Conservation (phyloP, 2,113 vertebrate species). For the Ophthalmolycus amberensis region DNA sequence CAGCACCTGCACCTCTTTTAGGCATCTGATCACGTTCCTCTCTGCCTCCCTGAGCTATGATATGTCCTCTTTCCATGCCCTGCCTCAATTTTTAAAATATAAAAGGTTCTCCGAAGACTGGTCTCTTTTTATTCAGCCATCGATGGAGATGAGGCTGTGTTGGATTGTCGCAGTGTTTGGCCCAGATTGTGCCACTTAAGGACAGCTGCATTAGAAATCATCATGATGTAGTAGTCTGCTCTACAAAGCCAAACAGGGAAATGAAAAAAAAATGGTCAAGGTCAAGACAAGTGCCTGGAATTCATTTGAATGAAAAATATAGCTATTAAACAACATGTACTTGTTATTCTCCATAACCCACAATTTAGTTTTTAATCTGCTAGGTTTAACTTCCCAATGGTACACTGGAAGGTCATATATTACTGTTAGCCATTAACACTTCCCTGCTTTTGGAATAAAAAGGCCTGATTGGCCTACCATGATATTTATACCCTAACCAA, state of each 20-base stretch:
- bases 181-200: conserved; percentile 51
- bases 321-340: not conserved
- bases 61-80: conserved; percentile 67
- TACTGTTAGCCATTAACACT: not conserved
- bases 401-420: not conserved
- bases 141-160: conserved; percentile 43
- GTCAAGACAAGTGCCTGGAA: not conserved
- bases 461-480: not conserved
- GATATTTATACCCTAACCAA: not conserved
- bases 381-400: not conserved
- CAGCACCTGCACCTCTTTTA: conserved; percentile 72
- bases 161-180: conserved; percentile 25
- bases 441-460: not conserved
- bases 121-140: conserved; percentile 50
- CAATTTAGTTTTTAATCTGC: not conserved
- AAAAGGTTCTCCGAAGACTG: conserved; percentile 54
- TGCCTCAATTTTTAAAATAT: conserved; percentile 61
- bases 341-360: not conserved
- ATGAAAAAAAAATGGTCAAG: conserved; percentile 11
- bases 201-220: conserved; percentile 36
- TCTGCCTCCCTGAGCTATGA: conserved; percentile 59
- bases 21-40: conserved; percentile 69
- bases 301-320: conserved; percentile 1
- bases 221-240: conserved; percentile 26
- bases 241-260: conserved; percentile 21